Base-by-base conservation (phyloP, 2,113 vertebrate species). In the Copsychus sechellarum region DNA sequence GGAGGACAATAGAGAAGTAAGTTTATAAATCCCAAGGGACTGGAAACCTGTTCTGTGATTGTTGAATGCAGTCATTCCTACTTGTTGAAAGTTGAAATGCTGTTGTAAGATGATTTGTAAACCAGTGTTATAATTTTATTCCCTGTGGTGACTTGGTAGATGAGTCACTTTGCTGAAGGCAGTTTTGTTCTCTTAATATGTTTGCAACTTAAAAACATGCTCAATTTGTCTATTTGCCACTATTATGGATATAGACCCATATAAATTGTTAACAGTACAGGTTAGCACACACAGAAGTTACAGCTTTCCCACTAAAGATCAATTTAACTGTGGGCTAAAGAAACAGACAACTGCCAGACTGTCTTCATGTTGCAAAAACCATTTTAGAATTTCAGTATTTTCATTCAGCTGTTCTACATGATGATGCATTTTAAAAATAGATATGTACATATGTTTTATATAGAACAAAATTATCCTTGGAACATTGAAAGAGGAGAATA, bases 341-440 rank as follows among this genome's bases (percentile, higher is more conserved):
- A 74, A 84, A 42, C 20, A 82, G 70, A 29, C 50, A 40, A 36
- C 50, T 91, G 56, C 72, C 61, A 82, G 74, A 28, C 65, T 29
- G 7, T 48, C 51, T 78, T 86, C 5, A 31, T 51, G 29, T 43
- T 84, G 13, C 43, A 18, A 69, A 74, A 81, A 43, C 21, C 6
- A 47, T 74, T 91, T 62, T 78, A 79, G 64, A 74, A 67, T 87
- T 58, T 62, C 19, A 15, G 6, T 78, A 9, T 81, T 94, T 92
- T 89, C 33, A 22, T 84, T 94, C 78, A 89, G 17, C 70, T 91
- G 19, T 77, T 91, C 36, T 77, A 61, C 42, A 78, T 42, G 60
- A 21, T 5, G 28, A 78, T 80, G 18, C 13, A 16, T 82, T 90
- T 89, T 90, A 6, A 71, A 50, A 86, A 89, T 79, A 53, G 53